phyloP scores from a whole-genome alignment of 2,888 invertebrate genomes.

The Cerastoderma edule region DNA sequence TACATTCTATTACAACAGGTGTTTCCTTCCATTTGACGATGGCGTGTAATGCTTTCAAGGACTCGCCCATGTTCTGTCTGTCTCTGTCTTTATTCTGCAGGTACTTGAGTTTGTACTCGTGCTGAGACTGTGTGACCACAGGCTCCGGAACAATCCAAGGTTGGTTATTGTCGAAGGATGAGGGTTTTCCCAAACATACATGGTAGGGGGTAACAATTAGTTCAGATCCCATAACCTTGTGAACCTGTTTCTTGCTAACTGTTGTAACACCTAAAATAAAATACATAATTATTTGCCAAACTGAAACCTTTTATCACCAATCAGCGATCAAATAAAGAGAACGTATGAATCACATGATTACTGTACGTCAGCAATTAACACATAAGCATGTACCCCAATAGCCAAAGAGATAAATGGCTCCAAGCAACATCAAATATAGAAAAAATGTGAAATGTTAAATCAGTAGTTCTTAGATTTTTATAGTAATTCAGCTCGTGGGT shows the following conservation, averaged over 20 bases:
- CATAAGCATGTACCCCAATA: no score
- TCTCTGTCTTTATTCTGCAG: background rate
- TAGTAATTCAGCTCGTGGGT: no score
- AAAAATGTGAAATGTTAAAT: no score
- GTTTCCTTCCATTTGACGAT: slow-evolving; percentile 4
- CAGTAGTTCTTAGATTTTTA: no score
- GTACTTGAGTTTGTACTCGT: slow-evolving; percentile 18
- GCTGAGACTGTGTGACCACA: background rate
- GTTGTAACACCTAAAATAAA: background rate
- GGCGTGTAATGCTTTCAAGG: background rate
- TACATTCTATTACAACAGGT: slow-evolving; percentile 39
- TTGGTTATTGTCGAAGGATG: background rate
- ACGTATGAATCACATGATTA: no score
- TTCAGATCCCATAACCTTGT: background rate
- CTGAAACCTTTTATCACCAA: no score
- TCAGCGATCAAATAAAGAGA: no score
- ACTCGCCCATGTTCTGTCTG: background rate
- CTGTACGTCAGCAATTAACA: no score
- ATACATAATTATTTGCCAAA: background rate
- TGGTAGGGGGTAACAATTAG: slow-evolving; percentile 19
- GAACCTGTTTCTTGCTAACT: slow-evolving; percentile 3
- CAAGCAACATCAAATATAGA: no score
- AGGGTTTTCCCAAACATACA: slow-evolving; percentile 20
- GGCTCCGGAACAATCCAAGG: slow-evolving; percentile 16
- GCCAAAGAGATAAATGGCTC: no score